Conservation (phyloP, 2,888 invertebrate genomes). For the Acrobasis suavella region DNA sequence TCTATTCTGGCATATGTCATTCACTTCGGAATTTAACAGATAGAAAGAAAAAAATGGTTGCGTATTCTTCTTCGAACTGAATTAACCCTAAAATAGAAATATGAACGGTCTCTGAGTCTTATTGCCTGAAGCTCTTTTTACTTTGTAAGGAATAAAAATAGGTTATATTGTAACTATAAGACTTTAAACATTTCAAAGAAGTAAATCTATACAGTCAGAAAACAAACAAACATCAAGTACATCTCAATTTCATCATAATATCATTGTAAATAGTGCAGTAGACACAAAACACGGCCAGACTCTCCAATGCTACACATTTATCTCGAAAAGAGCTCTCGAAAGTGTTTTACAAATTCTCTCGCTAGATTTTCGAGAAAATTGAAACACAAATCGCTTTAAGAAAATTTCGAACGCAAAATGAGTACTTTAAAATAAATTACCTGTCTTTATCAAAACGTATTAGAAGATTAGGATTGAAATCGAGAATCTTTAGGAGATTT, state of each 20-base stretch:
- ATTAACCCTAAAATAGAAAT: no score
- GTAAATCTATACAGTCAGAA: neutral
- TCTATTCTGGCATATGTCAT: no score
- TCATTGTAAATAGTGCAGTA: neutral
- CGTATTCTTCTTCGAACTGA: no score
- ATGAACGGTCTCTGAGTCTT: no score
- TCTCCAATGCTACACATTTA: constrained; percentile 25
- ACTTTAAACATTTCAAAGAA: no score
- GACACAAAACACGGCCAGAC: constrained; percentile 25
- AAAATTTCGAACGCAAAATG: constrained; percentile 38
- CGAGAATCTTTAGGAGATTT: neutral
- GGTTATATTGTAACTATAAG: no score
- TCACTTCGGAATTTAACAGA: no score
- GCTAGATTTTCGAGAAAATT: constrained; percentile 40
- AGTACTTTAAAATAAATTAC: constrained; percentile 36
- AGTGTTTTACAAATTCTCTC: constrained; percentile 29
- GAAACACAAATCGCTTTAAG: constrained; percentile 43
- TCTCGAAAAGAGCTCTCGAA: constrained; percentile 24
- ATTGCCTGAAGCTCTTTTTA: no score
- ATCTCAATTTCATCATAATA: constrained; percentile 17
- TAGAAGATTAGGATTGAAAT: neutral
- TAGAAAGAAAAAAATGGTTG: neutral
- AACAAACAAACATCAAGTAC: neutral
- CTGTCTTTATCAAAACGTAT: constrained; percentile 34
- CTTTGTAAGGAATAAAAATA: no score